phyloP scores from a whole-genome alignment of 2,797 vertebrate genomes.

The Jordanella pulchra region DNA sequence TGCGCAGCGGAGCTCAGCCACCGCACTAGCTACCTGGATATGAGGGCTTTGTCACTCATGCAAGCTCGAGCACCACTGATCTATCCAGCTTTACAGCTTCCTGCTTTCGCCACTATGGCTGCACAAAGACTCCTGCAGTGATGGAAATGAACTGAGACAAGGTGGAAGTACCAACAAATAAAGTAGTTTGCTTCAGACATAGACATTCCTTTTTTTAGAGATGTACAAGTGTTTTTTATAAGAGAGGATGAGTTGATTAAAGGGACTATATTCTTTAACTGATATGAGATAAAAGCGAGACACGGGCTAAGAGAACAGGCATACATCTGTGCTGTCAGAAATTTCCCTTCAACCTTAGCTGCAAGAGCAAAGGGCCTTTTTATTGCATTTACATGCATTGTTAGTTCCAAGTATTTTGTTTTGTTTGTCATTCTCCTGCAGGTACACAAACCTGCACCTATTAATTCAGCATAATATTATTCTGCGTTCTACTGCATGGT shows the following conservation, averaged over 20 bases:
- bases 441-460: constrained; percentile 58
- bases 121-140: constrained; percentile 38
- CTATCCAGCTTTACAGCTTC: constrained; percentile 58
- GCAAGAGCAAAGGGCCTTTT: constrained; percentile 23
- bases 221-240: not conserved
- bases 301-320: constrained; percentile 1
- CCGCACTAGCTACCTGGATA: constrained; percentile 66
- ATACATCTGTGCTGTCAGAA: constrained; percentile 35
- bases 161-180: constrained; percentile 14
- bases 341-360: constrained; percentile 32
- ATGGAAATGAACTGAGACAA: constrained; percentile 35
- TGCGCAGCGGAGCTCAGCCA: constrained; percentile 58
- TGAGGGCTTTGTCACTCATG: constrained; percentile 75
- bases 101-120: constrained; percentile 38
- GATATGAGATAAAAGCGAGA: constrained; percentile 6
- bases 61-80: constrained; percentile 64
- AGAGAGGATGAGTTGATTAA: constrained; percentile 11
- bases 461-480: constrained; percentile 72
- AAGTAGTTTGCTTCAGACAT: not conserved
- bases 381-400: constrained; percentile 57
- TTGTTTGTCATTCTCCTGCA: constrained; percentile 59
- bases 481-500: constrained; percentile 54
- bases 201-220: constrained; percentile 11
- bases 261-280: constrained; percentile 4
- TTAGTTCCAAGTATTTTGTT: constrained; percentile 66